A percentile compares a stretch with the other conserved stretches of the same genome.
Evolutionary conservation across 30 jellyfish, hydroid and myxozoan species (phyloP).

Genomic region (Turritopsis rubra): DNA sequence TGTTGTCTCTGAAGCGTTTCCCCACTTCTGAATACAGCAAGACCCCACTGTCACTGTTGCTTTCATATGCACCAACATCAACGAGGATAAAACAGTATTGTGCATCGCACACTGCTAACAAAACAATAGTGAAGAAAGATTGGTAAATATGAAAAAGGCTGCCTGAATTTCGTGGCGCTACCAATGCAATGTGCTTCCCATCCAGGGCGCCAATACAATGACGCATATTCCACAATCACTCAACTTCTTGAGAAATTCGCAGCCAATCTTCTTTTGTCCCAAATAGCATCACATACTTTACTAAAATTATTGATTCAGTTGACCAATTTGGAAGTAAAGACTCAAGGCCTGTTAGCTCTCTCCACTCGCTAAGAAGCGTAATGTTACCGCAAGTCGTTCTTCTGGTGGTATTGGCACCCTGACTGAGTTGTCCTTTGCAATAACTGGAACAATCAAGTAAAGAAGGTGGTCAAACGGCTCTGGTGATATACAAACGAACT

Average conservation of each 20-base stretch:
- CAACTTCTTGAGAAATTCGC: not conserved
- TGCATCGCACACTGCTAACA: not conserved
- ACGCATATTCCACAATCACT: not conserved
- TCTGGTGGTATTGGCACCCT: not conserved
- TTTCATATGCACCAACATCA: not conserved
- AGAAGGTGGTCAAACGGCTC: not conserved
- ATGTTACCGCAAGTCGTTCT: not conserved
- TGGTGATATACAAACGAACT: not conserved
- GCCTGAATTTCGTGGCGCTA: not conserved
- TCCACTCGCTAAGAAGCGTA: not conserved
- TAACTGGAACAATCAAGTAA: not conserved
- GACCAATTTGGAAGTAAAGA: not conserved
- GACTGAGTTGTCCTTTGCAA: not conserved
- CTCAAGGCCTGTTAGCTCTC: not conserved
- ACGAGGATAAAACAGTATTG: not conserved
- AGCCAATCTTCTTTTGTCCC: not conserved
- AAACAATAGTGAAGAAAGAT: not conserved
- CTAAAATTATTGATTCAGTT: not conserved
- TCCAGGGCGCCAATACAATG: not conserved
- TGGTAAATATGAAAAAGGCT: not conserved
- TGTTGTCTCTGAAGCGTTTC: not conserved
- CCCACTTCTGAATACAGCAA: not conserved
- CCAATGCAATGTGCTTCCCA: not conserved
- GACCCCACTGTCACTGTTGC: not conserved
- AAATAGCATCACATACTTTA: not conserved